phyloP scores from a whole-genome alignment of 2,113 vertebrate species.

The Stigmatopora argus region DNA sequence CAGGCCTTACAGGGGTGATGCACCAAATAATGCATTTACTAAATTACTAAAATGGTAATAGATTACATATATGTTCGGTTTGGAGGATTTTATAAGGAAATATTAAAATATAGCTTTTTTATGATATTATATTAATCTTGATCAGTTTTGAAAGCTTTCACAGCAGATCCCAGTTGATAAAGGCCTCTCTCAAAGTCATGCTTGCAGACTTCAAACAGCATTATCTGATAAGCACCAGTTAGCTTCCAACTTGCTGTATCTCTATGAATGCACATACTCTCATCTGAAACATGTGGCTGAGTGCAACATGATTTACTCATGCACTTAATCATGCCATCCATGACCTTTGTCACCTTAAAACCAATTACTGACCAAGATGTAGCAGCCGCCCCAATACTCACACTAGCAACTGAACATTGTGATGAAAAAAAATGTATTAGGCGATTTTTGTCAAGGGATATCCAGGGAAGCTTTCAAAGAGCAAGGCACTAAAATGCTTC shows the following conservation, averaged over 20 bases:
- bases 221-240: conserved; percentile 34
- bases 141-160: conserved; percentile 27
- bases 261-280: conserved; percentile 39
- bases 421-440: conserved; percentile 10
- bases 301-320: conserved; percentile 8
- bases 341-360: conserved; percentile 24
- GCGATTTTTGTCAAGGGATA: conserved; percentile 19
- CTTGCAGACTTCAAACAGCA: conserved; percentile 25
- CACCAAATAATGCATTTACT: conserved; percentile 37
- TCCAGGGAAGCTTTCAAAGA: conserved; percentile 33
- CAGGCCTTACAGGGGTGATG: conserved; percentile 45
- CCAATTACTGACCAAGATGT: conserved; percentile 34
- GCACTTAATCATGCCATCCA: conserved; percentile 16
- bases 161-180: conserved; percentile 8
- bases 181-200: conserved; percentile 2
- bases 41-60: conserved; percentile 34
- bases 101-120: conserved; percentile 14
- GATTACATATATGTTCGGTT: conserved; percentile 32
- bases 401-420: conserved; percentile 18
- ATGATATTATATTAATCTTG: conserved; percentile 11
- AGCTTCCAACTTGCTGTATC: conserved; percentile 31
- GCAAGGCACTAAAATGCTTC: conserved; percentile 37
- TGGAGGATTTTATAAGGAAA: conserved; percentile 9
- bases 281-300: conserved; percentile 23
- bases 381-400: conserved; percentile 32